Evolutionary conservation across 1,140 invertebrate genomes (phyloP).

Genomic region (Drosophila arawakana): DNA sequence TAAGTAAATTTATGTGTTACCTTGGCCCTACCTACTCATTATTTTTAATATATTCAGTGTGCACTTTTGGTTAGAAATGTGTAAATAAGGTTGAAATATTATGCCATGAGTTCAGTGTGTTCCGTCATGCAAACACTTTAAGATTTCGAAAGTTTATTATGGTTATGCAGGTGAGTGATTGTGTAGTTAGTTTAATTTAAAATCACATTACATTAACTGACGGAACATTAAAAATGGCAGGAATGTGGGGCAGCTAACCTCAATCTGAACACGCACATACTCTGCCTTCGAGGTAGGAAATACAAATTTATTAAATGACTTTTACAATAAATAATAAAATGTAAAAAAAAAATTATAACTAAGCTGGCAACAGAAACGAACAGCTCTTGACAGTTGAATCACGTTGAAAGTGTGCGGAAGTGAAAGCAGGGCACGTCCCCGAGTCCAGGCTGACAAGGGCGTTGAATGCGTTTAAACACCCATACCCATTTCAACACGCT

Average conservation of each 20-base stretch:
- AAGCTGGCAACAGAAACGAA: conserved; percentile 37
- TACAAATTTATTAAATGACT: conserved; percentile 64
- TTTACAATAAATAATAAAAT: conserved; percentile 28
- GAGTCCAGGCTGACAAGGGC: conserved; percentile 57
- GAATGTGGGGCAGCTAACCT: conserved; percentile 22
- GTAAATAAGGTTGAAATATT: neutral
- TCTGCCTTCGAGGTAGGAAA: conserved; percentile 29
- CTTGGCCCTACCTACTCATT: no score
- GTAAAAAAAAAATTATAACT: conserved; percentile 16
- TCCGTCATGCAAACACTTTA: no score
- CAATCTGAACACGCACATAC: conserved; percentile 49
- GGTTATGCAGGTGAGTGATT: conserved; percentile 12
- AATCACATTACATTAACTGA: conserved; percentile 57
- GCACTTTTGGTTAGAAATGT: neutral
- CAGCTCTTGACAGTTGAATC: conserved; percentile 37
- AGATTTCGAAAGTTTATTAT: neutral
- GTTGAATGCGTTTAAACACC: conserved; percentile 40
- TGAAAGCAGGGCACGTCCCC: conserved; percentile 69
- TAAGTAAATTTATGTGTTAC: no score
- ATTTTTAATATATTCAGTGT: neutral
- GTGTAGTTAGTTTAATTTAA: conserved; percentile 26
- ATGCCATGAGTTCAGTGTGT: neutral
- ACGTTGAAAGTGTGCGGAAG: conserved; percentile 49
- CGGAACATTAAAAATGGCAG: neutral
- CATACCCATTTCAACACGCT: conserved; percentile 13